Conservation (phyloP, 1,140 invertebrate species). For the Zaprionus kolodkinae region DNA sequence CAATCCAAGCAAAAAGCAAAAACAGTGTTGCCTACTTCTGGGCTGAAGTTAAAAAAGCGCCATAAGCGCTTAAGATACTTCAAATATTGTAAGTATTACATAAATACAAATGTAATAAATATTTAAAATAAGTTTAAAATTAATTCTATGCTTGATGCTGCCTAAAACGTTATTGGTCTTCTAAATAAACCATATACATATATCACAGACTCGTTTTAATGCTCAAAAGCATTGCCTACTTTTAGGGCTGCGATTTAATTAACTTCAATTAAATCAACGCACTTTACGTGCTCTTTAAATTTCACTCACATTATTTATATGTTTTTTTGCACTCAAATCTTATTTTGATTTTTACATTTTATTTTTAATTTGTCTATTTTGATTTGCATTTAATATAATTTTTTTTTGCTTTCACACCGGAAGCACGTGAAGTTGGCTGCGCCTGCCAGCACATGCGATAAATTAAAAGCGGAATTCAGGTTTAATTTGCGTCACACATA, state of each 20-base stretch:
- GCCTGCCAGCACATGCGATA: neutral
- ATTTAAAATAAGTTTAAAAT: no score
- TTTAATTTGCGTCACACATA: constrained; percentile 8
- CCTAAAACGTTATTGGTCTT: neutral
- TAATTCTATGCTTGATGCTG: no score
- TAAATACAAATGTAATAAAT: no score
- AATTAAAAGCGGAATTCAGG: constrained; percentile 10
- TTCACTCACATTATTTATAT: neutral
- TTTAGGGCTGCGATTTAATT: neutral
- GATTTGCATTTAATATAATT: neutral
- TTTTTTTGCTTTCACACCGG: neutral
- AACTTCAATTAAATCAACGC: neutral
- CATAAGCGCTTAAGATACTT: neutral
- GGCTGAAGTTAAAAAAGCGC: neutral
- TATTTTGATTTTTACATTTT: constrained; percentile 8
- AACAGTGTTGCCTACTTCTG: neutral
- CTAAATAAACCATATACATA: neutral
- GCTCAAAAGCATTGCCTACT: constrained; percentile 1
- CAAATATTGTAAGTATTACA: no score
- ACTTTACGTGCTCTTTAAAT: neutral
- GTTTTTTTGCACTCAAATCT: neutral
- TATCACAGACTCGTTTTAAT: no score
- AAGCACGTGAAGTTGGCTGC: constrained; percentile 16
- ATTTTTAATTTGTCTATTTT: constrained; percentile 1
- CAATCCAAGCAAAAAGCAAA: neutral